Base-by-base conservation (phyloP, 1,140 invertebrate species). In the Drosophila pseudoobscura region DNA sequence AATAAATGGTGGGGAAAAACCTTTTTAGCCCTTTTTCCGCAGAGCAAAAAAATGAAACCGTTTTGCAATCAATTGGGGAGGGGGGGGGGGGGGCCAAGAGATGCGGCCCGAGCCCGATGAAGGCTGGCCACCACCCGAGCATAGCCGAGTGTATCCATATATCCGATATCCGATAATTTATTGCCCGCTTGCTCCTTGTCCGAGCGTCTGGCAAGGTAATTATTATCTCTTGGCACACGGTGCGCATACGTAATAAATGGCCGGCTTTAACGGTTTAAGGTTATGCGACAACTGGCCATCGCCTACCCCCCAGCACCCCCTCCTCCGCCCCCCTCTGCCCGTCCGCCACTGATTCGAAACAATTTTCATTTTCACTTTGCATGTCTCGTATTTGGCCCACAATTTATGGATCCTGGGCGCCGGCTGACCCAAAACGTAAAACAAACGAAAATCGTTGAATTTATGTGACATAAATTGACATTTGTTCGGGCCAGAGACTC, bases 81-180 rank as follows among this genome's bases (percentile, higher is more conserved):
- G 35, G 71, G 71, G 54, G 13, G 0, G 35, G 71, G 54, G 35
- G 71, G 54, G 13, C 0, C 17, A 26, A 26, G 43, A 17, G 9
- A 39, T 29, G 29, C 29, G 29, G 29, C 20, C 24, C 24, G 5
- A 4, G 4, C 24, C 8, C 8, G 8, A 31, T 31, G 29, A 31
- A 9, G 9, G 31, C 31, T 39, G 7, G 26, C n/a, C 17, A 35
- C 22, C 17, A 17, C 17, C 17, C 55, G 15, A 17, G 11, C n/a
- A 9, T 56, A 31, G 31, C 49, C n/a, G 20, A 20, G 20, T 20
- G 2, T 57, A 22, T 46, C 15, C 24, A 35, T 59, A 54, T 83
- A 68, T 57, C 73, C 69, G 59, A 76, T 77, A 85, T 57, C 73
- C 69, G 59, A 76, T 77, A 85, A 84, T 85, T 84, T 84, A 84